Base-by-base conservation (phyloP, 2,888 invertebrate genomes). In the Drosophila pseudotakahashii region DNA sequence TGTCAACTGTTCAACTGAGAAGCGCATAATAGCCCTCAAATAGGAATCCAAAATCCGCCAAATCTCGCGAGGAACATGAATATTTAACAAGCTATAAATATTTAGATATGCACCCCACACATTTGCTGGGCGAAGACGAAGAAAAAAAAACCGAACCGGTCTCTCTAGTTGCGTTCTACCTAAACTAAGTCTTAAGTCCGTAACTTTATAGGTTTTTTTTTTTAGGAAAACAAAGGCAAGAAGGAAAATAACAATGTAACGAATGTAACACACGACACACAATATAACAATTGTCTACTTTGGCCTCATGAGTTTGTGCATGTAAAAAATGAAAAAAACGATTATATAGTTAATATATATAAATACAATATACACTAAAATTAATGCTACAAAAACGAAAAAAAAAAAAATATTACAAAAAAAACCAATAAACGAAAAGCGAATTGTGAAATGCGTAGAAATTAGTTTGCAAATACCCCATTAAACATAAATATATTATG, bases 301-400 rank as follows among this genome's bases (percentile, higher is more conserved):
- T 84, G 88, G 81, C 88, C 81, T 83, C 81, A 87, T 81, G 81
- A 84, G 88, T 87, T 84, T 84, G 81, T 81, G 81, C 81, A 84
- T 81, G 81, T 81, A 87, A 81, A 81, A 81, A 87, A 87, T 67
- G 50, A 84, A 80, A 79, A 79, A 79, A 52, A 44, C 30, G 32
- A 53, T 74, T 58, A 79, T 76, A 62, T 71, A 82, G 67, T 61
- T 72, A 76, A 80, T 73, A 57, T 64, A 54, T 67, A 60, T 59
- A 50, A 36, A 70, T 50, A 60, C 37, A 58, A 63, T 41, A 63
- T 61, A 64, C 63, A 45, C 57, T 70, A 83, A 47, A 80, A 57
- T 62, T 68, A 75, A 66, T 55, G 54, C 71, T 61, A 61, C 58
- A 51, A 50, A 48, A 36, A 23, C 13, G 1, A 39, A 53, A 23